Conservation (phyloP, 2,113 vertebrate genomes). For the Nerophis lumbriciformis region DNA sequence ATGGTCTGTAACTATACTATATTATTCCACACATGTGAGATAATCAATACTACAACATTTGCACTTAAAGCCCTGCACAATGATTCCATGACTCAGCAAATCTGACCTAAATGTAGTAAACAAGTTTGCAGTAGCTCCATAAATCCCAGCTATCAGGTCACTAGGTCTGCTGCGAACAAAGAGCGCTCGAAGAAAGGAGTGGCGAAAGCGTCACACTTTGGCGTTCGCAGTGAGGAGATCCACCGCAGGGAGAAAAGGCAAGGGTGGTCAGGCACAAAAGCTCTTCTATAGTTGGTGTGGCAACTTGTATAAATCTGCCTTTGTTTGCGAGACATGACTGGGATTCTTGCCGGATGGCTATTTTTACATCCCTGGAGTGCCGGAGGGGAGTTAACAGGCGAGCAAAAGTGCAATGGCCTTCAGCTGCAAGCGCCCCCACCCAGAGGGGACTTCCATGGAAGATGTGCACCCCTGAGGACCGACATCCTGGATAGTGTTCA, state of each 20-base stretch:
- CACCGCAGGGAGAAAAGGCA: constrained; percentile 37
- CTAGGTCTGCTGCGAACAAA: constrained; percentile 58
- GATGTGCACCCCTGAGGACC: constrained; percentile 7
- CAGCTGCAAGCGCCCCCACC: constrained; percentile 24
- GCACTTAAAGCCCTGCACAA: constrained; percentile 2
- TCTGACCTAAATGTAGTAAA: constrained; percentile 37
- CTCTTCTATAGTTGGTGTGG: constrained; percentile 55
- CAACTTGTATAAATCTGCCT: constrained; percentile 67
- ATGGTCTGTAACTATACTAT: too few relatives aligned
- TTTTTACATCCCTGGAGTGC: constrained; percentile 63
- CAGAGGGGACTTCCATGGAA: constrained; percentile 35
- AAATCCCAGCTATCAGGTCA: constrained; percentile 35
- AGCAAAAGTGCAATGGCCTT: constrained; percentile 47
- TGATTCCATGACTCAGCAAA: constrained; percentile 39
- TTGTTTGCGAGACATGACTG: constrained; percentile 65
- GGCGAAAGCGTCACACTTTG: constrained; percentile 67
- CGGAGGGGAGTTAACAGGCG: constrained; percentile 47
- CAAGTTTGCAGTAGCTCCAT: constrained; percentile 37
- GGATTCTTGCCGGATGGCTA: constrained; percentile 69
- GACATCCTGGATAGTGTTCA: constrained; percentile 7
- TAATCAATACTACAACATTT: constrained; percentile 14
- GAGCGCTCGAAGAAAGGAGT: constrained; percentile 49
- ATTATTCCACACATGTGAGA: not conserved
- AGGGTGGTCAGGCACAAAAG: constrained; percentile 61
- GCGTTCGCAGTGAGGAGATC: constrained; percentile 61